Evolutionary conservation across 2,113 vertebrate species (phyloP).

Genomic region (Paralichthys olivaceus): DNA sequence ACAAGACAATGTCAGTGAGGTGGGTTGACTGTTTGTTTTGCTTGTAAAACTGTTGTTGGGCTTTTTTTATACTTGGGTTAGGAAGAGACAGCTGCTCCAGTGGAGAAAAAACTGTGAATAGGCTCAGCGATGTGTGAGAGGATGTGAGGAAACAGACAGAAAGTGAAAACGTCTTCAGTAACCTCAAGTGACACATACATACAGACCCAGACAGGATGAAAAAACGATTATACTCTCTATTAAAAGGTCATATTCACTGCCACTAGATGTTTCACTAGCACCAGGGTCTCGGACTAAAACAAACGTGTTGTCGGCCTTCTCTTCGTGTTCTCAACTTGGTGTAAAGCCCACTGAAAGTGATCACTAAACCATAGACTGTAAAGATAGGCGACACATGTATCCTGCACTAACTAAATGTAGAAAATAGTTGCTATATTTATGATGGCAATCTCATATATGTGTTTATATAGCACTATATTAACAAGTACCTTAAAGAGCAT

Average conservation of each 20-base stretch:
- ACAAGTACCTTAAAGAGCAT: conserved; percentile 47
- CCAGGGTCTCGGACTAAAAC: neutral
- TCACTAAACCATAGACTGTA: too few species aligned
- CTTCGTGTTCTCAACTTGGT: too few species aligned
- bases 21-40: conserved; percentile 74
- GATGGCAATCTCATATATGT: neutral
- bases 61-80: neutral
- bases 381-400: too few species aligned
- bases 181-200: conserved; percentile 24
- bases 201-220: conserved; percentile 18
- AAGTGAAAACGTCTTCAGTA: conserved; percentile 38
- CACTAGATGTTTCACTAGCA: neutral
- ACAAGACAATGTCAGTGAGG: conserved; percentile 82
- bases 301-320: neutral
- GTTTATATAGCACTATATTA: neutral
- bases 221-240: conserved; percentile 5
- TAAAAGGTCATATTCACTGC: conserved; percentile 17
- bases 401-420: too few species aligned
- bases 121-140: conserved; percentile 24
- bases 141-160: conserved; percentile 15
- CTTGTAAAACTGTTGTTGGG: conserved; percentile 52
- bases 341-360: neutral
- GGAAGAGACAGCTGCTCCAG: conserved; percentile 50
- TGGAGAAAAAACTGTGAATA: conserved; percentile 31
- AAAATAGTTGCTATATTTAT: neutral